phyloP scores from a whole-genome alignment of 2,113 vertebrate genomes.

The Peucedramus taeniatus region DNA sequence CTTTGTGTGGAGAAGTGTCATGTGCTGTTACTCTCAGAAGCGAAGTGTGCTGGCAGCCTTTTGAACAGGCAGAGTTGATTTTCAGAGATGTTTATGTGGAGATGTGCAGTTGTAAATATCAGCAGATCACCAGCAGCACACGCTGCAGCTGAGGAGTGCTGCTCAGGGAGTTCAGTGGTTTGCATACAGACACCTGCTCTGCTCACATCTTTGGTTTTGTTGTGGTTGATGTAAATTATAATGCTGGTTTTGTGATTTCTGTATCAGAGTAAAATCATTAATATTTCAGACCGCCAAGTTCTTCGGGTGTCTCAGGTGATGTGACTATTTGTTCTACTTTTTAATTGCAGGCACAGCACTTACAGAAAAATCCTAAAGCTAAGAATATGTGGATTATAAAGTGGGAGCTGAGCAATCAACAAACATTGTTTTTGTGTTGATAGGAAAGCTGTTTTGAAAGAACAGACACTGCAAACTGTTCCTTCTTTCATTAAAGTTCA shows the following conservation, averaged over 20 bases:
- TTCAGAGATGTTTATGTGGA: not conserved
- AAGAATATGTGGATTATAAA: not conserved
- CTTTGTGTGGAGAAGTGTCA: slow-evolving; percentile 30
- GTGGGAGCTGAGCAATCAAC: not conserved
- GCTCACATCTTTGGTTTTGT: not conserved
- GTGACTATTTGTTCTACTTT: not conserved
- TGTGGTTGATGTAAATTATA: not conserved
- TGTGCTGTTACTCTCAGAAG: not conserved
- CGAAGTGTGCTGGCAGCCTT: slow-evolving; percentile 25
- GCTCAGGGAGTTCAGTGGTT: not conserved
- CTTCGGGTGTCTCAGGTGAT: not conserved
- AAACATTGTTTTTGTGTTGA: not conserved
- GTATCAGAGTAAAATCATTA: not conserved
- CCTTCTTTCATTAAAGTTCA: not conserved
- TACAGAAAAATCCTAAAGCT: not conserved
- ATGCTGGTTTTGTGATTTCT: not conserved
- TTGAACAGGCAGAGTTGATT: not conserved
- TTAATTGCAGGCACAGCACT: not conserved
- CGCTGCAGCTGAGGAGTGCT: not conserved
- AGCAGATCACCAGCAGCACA: not conserved
- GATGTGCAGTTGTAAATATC: not conserved
- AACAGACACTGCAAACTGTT: slow-evolving; percentile 16
- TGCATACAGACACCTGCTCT: not conserved
- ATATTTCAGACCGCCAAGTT: not conserved
- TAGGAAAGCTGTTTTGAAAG: slow-evolving; percentile 17